phyloP scores from a whole-genome alignment of 1,140 invertebrate species.

The Drosophila ogumai region DNA sequence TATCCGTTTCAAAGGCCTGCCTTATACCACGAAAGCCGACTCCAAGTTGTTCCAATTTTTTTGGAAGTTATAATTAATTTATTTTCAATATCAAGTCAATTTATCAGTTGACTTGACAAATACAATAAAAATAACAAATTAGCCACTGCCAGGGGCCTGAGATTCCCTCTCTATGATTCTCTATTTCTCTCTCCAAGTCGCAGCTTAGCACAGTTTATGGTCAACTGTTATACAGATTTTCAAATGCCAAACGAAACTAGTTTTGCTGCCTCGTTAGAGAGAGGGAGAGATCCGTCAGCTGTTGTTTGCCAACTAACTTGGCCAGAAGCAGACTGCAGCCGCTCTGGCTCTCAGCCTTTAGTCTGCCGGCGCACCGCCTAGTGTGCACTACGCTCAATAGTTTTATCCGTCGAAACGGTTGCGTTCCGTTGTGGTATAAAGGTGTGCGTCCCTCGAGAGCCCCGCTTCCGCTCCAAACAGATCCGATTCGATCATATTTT shows the following conservation, averaged over 20 bases:
- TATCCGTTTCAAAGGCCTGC: conserved; percentile 18
- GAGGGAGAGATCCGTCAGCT: conserved; percentile 55
- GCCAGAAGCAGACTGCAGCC: conserved; percentile 55
- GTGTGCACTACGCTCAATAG: conserved; percentile 71
- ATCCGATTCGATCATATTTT: conserved; percentile 30
- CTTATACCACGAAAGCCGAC: conserved; percentile 31
- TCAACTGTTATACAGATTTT: conserved; percentile 55
- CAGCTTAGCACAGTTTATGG: conserved; percentile 53
- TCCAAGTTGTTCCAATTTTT: conserved; percentile 58
- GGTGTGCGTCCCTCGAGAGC: conserved; percentile 20
- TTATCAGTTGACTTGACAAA: conserved; percentile 82
- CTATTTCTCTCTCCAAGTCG: conserved; percentile 13
- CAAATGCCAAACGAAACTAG: conserved; percentile 73
- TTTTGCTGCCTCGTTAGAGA: conserved; percentile 59
- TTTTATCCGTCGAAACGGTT: conserved; percentile 55
- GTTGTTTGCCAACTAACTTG: conserved; percentile 68
- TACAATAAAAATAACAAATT: conserved; percentile 77
- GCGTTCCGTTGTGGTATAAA: conserved; percentile 26
- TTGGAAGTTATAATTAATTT: conserved; percentile 73
- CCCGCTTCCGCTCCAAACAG: neutral
- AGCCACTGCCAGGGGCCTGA: conserved; percentile 6
- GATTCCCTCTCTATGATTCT: neutral
- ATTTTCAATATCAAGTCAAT: conserved; percentile 83
- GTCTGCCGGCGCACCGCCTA: conserved; percentile 75
- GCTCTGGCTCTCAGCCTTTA: conserved; percentile 24